Percentiles rank a stretch among this genome's conserved stretches.
Evolutionary conservation across 2,113 vertebrate species (phyloP).

Genomic region (Salvelinus sp.): DNA sequence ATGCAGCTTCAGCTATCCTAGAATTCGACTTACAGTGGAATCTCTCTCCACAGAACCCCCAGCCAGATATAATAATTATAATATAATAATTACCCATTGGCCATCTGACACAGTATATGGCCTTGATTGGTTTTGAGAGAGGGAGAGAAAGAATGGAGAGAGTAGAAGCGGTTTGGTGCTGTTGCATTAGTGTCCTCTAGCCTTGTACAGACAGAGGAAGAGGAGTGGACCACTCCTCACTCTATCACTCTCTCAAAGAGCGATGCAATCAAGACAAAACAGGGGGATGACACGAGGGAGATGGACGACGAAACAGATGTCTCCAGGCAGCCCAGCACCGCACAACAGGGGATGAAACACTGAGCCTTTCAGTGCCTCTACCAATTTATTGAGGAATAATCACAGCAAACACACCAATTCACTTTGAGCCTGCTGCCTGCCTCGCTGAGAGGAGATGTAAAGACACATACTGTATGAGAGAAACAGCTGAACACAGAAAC

Average conservation of each 20-base stretch:
- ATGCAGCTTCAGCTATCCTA: slow-evolving; percentile 11
- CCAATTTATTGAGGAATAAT: slow-evolving; percentile 32
- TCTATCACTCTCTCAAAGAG: not conserved
- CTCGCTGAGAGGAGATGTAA: slow-evolving; percentile 16
- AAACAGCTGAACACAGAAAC: slow-evolving; percentile 33
- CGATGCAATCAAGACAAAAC: slow-evolving; percentile 49
- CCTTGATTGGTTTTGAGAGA: not conserved
- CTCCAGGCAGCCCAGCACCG: slow-evolving; percentile 1
- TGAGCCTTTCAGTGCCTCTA: slow-evolving; percentile 18
- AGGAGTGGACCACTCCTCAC: not conserved
- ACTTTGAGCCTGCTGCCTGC: not conserved
- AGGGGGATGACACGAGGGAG: slow-evolving; percentile 31
- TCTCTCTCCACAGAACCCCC: not conserved
- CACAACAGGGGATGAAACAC: slow-evolving; percentile 17
- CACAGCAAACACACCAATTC: no score
- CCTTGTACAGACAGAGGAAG: not conserved
- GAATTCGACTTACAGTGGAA: not conserved
- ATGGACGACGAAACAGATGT: slow-evolving; percentile 16
- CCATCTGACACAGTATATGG: not conserved
- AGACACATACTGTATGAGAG: slow-evolving; percentile 24
- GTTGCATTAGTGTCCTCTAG: not conserved
- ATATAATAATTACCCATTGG: no score
- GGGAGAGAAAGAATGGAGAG: not conserved
- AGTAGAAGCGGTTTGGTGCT: not conserved
- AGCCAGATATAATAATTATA: not conserved